Conservation (phyloP, 2,113 vertebrate genomes). For the Macquaria australasica region DNA sequence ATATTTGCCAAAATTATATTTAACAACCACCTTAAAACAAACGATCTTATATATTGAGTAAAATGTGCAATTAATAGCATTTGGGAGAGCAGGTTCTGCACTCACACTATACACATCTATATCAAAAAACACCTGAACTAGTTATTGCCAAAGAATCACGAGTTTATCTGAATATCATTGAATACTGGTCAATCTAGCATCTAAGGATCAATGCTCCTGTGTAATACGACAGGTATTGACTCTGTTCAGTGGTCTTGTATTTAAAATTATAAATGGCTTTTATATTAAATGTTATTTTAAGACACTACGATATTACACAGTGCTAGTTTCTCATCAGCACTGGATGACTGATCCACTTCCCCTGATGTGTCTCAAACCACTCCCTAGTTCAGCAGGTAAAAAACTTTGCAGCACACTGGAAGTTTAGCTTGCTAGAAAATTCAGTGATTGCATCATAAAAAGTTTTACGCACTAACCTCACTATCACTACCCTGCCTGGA, state of each 20-base stretch:
- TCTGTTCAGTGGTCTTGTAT: conserved; percentile 45
- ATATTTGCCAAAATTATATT: conserved; percentile 68
- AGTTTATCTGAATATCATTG: conserved; percentile 38
- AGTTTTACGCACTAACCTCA: neutral
- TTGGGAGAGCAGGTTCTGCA: conserved; percentile 61
- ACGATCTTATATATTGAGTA: conserved; percentile 61
- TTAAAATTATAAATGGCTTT: conserved; percentile 12
- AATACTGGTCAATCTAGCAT: conserved; percentile 34
- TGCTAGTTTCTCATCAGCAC: conserved; percentile 34
- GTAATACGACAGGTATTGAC: conserved; percentile 28
- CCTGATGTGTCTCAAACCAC: conserved; percentile 27
- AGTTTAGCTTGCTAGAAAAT: neutral
- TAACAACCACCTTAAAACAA: conserved; percentile 65
- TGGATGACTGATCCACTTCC: conserved; percentile 23
- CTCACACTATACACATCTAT: conserved; percentile 52
- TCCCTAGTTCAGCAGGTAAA: conserved; percentile 16
- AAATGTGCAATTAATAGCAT: conserved; percentile 78
- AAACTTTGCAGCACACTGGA: neutral
- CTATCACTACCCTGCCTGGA: neutral
- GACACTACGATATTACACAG: conserved; percentile 34
- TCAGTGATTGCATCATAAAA: conserved; percentile 1
- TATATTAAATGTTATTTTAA: conserved; percentile 27
- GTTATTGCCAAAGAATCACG: conserved; percentile 68
- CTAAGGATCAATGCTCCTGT: conserved; percentile 15
- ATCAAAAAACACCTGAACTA: conserved; percentile 51